phyloP scores from a whole-genome alignment of 2,113 vertebrate genomes.

The Mormyrus iriodes region DNA sequence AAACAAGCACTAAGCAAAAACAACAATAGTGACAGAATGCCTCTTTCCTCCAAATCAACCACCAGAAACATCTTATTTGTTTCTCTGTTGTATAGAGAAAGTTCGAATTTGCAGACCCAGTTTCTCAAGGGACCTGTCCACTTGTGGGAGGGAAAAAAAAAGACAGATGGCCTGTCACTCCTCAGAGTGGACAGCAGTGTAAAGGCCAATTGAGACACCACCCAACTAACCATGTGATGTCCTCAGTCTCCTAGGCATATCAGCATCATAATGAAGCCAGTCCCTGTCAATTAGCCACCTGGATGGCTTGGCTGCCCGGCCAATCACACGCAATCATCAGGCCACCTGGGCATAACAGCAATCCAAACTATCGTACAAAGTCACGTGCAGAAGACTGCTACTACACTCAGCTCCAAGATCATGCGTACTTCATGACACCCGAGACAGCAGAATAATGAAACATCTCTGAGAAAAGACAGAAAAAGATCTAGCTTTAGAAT shows the following conservation, averaged over 20 bases:
- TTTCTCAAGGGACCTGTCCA: background rate
- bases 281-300: conserved; percentile 1
- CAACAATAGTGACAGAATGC: conserved; percentile 16
- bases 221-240: background rate
- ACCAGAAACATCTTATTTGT: conserved; percentile 4
- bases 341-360: background rate
- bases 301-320: background rate
- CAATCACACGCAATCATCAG: background rate
- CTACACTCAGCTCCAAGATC: background rate
- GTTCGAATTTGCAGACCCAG: background rate
- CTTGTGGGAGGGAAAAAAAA: background rate
- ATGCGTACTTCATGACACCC: background rate
- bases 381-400: background rate
- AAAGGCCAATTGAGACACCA: background rate
- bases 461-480: background rate
- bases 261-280: background rate
- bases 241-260: background rate
- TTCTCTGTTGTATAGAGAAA: background rate
- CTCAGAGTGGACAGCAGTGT: background rate
- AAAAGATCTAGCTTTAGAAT: background rate
- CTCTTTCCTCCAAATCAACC: background rate
- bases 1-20: conserved; percentile 13
- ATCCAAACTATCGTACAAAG: background rate
- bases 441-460: background rate
- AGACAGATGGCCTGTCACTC: background rate